Evolutionary conservation across 2,888 invertebrate genomes (phyloP).

Genomic region (Panorpa germanica): DNA sequence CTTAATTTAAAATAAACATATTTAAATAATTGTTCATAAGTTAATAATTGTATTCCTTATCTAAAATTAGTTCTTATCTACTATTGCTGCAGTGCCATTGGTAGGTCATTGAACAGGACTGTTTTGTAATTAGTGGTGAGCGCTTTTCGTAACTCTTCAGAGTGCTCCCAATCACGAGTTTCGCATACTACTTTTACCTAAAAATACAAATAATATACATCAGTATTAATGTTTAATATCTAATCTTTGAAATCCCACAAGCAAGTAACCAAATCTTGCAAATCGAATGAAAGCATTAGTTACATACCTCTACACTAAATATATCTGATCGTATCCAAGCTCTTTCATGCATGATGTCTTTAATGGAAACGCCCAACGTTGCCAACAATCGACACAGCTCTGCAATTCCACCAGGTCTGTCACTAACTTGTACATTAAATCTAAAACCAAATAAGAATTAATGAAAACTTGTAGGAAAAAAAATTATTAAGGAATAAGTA

Average conservation of each 20-base stretch:
- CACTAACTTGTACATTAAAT: constrained; percentile 62
- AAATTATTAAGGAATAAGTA: constrained; percentile 2
- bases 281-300: constrained; percentile 18
- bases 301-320: constrained; percentile 46
- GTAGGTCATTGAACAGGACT: constrained; percentile 29
- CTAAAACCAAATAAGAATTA: constrained; percentile 25
- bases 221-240: constrained; percentile 7
- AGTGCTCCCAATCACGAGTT: constrained; percentile 67
- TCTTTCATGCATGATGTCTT: constrained; percentile 89
- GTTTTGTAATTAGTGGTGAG: constrained; percentile 33
- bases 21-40: too few species aligned
- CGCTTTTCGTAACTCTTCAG: constrained; percentile 35
- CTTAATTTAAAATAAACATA: too few species aligned
- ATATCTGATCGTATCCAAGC: constrained; percentile 87
- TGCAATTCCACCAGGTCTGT: constrained; percentile 74
- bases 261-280: constrained; percentile 17
- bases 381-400: constrained; percentile 63
- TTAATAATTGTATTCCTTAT: too few species aligned
- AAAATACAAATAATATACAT: constrained; percentile 15
- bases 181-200: constrained; percentile 82
- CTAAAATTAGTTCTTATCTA: too few species aligned
- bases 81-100: too few species aligned
- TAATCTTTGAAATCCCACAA: constrained; percentile 4
- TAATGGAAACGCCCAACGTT: constrained; percentile 70
- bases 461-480: constrained; percentile 23